phyloP scores from a whole-genome alignment of 1,140 invertebrate species.

The Hermetia illucens region DNA sequence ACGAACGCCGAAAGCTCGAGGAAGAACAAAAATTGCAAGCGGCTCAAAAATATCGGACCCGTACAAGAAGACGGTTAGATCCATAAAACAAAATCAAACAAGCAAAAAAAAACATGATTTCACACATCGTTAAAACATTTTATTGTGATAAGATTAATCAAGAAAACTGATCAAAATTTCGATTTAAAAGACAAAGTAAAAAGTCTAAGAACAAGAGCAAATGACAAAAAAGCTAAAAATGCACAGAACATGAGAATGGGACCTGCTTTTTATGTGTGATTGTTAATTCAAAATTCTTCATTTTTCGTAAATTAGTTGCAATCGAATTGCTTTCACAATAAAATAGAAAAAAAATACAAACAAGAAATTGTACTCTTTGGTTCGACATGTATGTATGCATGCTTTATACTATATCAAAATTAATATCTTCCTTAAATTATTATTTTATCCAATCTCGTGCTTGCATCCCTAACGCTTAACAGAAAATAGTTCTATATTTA shows the following conservation, averaged over 20 bases:
- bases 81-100: background rate
- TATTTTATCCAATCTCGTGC: too few relatives aligned
- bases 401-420: background rate
- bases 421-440: too few relatives aligned
- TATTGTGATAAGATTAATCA: too few relatives aligned
- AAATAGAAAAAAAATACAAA: background rate
- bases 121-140: background rate
- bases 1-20: slow-evolving; percentile 8
- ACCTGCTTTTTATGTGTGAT: background rate
- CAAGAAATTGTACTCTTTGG: background rate
- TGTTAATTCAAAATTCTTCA: background rate
- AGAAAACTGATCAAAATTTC: too few relatives aligned
- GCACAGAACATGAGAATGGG: too few relatives aligned
- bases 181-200: too few relatives aligned
- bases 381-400: slow-evolving; percentile 1
- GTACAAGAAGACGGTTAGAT: slow-evolving; percentile 11
- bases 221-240: too few relatives aligned
- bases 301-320: background rate
- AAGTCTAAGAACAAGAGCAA: too few relatives aligned
- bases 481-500: too few relatives aligned
- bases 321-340: background rate
- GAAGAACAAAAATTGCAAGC: background rate
- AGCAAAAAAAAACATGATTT: background rate
- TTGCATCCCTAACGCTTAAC: too few relatives aligned
- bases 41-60: background rate